Conservation (phyloP, 2,797 vertebrate species). For the Enteromius fasciolatus region DNA sequence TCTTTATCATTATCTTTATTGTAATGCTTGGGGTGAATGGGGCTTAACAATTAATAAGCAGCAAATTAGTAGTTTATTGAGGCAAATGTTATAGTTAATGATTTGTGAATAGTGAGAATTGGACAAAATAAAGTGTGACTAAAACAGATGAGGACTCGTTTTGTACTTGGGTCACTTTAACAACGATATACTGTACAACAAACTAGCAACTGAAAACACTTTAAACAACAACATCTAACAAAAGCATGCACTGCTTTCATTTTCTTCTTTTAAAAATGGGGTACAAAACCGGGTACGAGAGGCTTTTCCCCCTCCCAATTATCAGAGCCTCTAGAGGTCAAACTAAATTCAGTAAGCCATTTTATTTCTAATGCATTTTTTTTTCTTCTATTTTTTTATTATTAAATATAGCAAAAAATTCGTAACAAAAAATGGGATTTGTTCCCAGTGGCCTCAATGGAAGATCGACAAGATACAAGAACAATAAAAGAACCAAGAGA, state of each 20-base stretch:
- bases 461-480: neutral
- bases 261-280: neutral
- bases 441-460: too few species aligned
- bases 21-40: too few species aligned
- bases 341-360: neutral
- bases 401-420: neutral
- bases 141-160: neutral
- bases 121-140: too few species aligned
- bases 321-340: neutral
- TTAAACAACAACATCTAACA: neutral
- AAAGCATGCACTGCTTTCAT: neutral
- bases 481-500: neutral
- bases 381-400: too few species aligned
- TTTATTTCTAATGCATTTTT: neutral
- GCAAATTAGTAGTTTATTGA: too few species aligned
- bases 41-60: too few species aligned
- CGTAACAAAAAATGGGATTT: neutral
- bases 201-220: neutral
- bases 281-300: neutral
- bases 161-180: neutral
- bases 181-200: neutral
- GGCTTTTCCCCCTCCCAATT: neutral
- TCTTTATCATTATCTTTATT: too few species aligned
- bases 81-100: too few species aligned
- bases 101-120: too few species aligned